phyloP scores from a whole-genome alignment of 2,888 invertebrate genomes.

The Hetaerina titia region DNA sequence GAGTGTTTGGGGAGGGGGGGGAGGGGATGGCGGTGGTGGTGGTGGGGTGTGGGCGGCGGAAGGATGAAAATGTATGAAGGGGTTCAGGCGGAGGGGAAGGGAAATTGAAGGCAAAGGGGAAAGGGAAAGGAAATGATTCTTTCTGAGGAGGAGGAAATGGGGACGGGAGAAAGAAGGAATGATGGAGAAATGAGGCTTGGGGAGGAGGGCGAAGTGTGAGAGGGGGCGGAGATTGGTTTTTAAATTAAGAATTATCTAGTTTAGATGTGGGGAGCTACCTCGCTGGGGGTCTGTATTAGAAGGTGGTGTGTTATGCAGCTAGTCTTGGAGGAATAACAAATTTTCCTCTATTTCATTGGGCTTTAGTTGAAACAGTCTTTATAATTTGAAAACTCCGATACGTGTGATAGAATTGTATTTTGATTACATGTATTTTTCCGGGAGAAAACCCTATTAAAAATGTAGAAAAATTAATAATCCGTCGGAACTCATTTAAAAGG shows the following conservation, averaged over 20 bases:
- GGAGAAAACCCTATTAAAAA: no score
- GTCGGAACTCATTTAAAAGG: no score
- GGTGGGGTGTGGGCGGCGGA: background rate
- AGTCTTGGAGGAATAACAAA: no score
- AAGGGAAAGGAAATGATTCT: background rate
- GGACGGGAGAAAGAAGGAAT: background rate
- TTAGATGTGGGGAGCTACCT: background rate
- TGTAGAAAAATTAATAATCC: no score
- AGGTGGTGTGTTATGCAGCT: background rate
- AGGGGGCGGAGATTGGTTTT: conserved; percentile 13
- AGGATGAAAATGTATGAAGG: background rate
- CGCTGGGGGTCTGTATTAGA: background rate
- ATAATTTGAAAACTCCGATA: background rate
- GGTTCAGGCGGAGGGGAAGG: background rate
- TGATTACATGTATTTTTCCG: background rate
- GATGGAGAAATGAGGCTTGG: background rate
- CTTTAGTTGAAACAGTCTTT: background rate
- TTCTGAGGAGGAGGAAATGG: background rate
- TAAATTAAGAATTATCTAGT: conserved; percentile 25
- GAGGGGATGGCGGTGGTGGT: background rate
- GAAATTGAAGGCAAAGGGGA: background rate
- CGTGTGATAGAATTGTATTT: background rate
- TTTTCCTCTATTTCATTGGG: background rate
- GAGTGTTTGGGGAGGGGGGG: background rate
- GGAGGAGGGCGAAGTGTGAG: background rate